Percentiles rank a stretch among this genome's conserved stretches.
Evolutionary conservation across 2,888 invertebrate genomes (phyloP).

Genomic region (Troilus luridus): DNA sequence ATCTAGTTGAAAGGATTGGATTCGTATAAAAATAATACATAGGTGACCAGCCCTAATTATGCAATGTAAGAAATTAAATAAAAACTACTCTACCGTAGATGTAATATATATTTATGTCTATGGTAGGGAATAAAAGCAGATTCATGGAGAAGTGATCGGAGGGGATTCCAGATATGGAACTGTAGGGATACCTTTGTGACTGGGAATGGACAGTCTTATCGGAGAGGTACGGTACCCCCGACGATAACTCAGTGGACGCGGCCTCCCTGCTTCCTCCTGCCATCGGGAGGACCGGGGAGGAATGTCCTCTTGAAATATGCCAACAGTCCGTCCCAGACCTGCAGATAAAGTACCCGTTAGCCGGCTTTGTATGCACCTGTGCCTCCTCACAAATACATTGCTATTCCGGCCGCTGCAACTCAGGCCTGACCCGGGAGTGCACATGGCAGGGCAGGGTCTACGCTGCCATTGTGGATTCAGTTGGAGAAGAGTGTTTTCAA

Average conservation of each 20-base stretch:
- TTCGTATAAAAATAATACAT: neutral
- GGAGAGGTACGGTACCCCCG: neutral
- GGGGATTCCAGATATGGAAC: conserved; percentile 17
- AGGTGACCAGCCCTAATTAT: neutral
- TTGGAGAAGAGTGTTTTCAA: neutral
- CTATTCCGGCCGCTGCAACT: neutral
- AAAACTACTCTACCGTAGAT: neutral
- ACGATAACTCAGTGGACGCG: neutral
- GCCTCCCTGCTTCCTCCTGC: conserved; percentile 9
- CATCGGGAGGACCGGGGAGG: neutral
- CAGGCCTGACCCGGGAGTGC: neutral
- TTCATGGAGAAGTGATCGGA: neutral
- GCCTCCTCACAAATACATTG: neutral
- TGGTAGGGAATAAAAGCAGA: neutral
- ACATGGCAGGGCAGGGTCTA: neutral
- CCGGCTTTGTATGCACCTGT: conserved; percentile 19
- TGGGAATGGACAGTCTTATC: conserved; percentile 4
- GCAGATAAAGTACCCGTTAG: neutral
- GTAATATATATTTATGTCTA: neutral
- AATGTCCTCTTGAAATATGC: conserved; percentile 30
- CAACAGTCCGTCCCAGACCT: neutral
- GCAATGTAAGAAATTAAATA: neutral
- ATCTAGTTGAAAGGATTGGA: neutral
- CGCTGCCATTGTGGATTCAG: neutral
- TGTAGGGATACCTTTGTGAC: conserved; percentile 1